Evolutionary conservation across 1,140 invertebrate species (phyloP).

Genomic region (Drosophila leontia): DNA sequence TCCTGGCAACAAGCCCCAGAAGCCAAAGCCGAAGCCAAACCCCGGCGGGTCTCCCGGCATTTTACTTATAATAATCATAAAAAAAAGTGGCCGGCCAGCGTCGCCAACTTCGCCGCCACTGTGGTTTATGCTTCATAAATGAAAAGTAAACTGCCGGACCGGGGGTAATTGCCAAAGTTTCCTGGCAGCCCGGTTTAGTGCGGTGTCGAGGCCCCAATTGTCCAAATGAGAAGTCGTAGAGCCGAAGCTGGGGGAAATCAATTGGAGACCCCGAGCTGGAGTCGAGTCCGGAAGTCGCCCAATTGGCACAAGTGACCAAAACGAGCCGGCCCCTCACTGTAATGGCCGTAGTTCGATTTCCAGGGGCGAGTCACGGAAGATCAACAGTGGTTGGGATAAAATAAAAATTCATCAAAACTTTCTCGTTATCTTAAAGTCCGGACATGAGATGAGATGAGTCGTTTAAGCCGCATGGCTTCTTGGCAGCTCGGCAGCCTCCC

Average conservation of each 20-base stretch:
- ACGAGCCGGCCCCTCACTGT: slow-evolving; percentile 24
- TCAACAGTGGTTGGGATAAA: slow-evolving; percentile 2
- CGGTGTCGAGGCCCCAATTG: slow-evolving; percentile 46
- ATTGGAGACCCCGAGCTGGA: slow-evolving; percentile 43
- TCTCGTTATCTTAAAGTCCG: slow-evolving; percentile 31
- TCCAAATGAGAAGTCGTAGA: slow-evolving; percentile 46
- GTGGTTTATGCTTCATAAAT: slow-evolving; percentile 73
- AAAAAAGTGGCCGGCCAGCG: slow-evolving; percentile 69
- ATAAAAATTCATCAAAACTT: slow-evolving; percentile 41
- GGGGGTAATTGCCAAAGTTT: slow-evolving; percentile 81
- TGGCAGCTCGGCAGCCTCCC: slow-evolving; percentile 21
- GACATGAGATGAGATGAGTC: slow-evolving; percentile 18
- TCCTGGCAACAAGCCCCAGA: slow-evolving; percentile 48
- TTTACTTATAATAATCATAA: slow-evolving; percentile 83
- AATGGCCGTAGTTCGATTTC: slow-evolving; percentile 43
- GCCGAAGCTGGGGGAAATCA: slow-evolving; percentile 74
- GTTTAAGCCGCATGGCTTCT: slow-evolving; percentile 31
- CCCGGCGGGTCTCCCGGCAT: slow-evolving; percentile 48
- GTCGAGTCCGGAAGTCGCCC: slow-evolving; percentile 56
- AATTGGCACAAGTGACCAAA: slow-evolving; percentile 67
- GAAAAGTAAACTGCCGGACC: slow-evolving; percentile 72
- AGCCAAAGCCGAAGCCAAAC: slow-evolving; percentile 6
- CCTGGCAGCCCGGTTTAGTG: slow-evolving; percentile 69
- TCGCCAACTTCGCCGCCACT: slow-evolving; percentile 58
- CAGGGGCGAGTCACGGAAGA: slow-evolving; percentile 4